phyloP scores from a whole-genome alignment of 2,113 vertebrate genomes.

The Peucedramus taeniatus region DNA sequence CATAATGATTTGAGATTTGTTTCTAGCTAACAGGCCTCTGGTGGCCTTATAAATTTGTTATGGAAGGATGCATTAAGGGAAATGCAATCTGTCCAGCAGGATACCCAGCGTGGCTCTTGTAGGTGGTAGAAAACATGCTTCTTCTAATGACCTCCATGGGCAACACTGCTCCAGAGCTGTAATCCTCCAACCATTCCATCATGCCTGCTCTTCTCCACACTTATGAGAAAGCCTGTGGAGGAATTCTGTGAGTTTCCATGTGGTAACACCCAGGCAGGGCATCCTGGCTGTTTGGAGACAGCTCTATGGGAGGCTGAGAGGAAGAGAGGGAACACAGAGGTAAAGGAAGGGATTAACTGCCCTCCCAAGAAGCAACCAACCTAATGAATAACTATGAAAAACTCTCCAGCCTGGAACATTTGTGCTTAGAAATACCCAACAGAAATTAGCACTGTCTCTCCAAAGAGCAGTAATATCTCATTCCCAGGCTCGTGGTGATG shows the following conservation, averaged over 20 bases:
- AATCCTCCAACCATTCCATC: background rate
- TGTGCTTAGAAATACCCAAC: constrained; percentile 10
- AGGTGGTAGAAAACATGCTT: background rate
- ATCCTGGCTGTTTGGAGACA: background rate
- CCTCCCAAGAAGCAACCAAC: background rate
- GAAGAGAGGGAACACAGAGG: background rate
- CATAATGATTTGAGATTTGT: constrained; percentile 48
- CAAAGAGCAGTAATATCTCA: background rate
- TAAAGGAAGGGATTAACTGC: background rate
- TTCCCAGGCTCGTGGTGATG: background rate
- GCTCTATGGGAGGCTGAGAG: background rate
- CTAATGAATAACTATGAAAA: constrained; percentile 31
- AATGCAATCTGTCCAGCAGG: constrained; percentile 30
- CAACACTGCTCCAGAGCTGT: background rate
- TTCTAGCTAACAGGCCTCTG: constrained; percentile 37
- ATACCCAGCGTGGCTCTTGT: background rate
- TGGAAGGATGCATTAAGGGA: constrained; percentile 38
- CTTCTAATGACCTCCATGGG: background rate
- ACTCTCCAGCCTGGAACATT: background rate
- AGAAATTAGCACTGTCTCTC: constrained; percentile 3
- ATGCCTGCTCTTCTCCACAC: background rate
- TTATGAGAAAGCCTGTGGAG: background rate
- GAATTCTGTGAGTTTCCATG: background rate
- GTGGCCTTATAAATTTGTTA: constrained; percentile 48
- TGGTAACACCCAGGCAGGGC: background rate